Evolutionary conservation across 1,140 invertebrate genomes (phyloP).

Genomic region (Aphaenogaster ashmeadi): DNA sequence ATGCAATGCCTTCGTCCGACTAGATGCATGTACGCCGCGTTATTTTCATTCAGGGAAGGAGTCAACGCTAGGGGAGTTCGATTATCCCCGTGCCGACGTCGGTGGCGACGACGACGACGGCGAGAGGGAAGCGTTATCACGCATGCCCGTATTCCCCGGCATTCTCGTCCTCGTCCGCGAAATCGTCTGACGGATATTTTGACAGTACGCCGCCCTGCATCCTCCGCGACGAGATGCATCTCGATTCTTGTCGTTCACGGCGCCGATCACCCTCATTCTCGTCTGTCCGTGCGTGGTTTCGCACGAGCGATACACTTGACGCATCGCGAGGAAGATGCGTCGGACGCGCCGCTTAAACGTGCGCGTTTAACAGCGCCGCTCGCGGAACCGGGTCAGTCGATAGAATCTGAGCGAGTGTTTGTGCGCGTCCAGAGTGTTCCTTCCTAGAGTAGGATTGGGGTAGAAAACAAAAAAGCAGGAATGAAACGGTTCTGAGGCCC

Average conservation of each 20-base stretch:
- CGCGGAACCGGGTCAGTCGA: slow-evolving; percentile 81
- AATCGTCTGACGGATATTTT: slow-evolving; percentile 77
- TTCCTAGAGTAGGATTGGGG: background rate
- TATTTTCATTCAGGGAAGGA: slow-evolving; percentile 50
- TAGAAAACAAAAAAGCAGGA: background rate
- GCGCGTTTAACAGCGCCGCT: slow-evolving; percentile 57
- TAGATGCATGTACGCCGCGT: background rate
- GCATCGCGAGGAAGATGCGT: slow-evolving; percentile 8
- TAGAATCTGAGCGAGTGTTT: slow-evolving; percentile 63
- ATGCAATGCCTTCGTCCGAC: background rate
- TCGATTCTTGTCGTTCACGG: background rate
- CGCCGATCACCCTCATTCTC: background rate
- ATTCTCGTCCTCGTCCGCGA: slow-evolving; percentile 32
- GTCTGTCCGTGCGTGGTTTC: background rate
- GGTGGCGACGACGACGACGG: slow-evolving; percentile 16
- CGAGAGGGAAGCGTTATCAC: slow-evolving; percentile 71
- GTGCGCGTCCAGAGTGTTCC: slow-evolving; percentile 45
- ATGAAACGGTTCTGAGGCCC: background rate
- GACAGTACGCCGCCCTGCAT: slow-evolving; percentile 82
- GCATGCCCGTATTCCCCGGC: slow-evolving; percentile 77
- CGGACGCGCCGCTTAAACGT: slow-evolving; percentile 23
- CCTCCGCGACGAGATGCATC: slow-evolving; percentile 62
- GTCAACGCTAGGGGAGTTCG: slow-evolving; percentile 62
- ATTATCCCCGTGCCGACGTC: slow-evolving; percentile 59
- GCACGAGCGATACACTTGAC: background rate